phyloP scores from a whole-genome alignment of 2,113 vertebrate species.

The Patagioenas fasciata region DNA sequence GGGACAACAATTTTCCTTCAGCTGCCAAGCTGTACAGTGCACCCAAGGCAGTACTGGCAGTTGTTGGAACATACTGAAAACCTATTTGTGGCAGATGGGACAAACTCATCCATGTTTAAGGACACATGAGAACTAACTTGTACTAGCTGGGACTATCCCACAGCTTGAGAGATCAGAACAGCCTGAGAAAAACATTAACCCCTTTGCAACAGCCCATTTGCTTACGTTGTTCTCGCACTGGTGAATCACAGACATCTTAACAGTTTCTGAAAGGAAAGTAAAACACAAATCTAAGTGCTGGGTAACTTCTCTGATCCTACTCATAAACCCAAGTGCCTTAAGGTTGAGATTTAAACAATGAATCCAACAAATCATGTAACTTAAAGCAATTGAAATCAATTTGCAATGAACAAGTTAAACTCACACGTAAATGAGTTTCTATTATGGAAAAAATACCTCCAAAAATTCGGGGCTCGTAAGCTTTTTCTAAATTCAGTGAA shows the following conservation, averaged over 20 bases:
- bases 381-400: neutral
- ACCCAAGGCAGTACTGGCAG: neutral
- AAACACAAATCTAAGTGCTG: neutral
- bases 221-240: neutral
- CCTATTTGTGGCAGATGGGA: neutral
- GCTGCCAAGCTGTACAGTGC: neutral
- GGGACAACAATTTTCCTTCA: neutral
- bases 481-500: neutral
- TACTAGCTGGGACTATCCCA: neutral
- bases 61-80: conserved; percentile 48
- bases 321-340: neutral
- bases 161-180: neutral
- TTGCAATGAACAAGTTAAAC: neutral
- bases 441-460: accelerated
- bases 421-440: neutral
- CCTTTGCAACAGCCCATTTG: neutral
- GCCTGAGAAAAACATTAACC: neutral
- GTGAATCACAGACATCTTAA: neutral
- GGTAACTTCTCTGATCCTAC: neutral
- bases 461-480: neutral
- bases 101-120: neutral
- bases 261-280: neutral
- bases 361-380: neutral
- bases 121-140: neutral
- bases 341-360: neutral